A percentile compares a stretch with the other conserved stretches of the same genome.
These are phyloP conservation scores for Mimachlamys varia DNA, from an alignment of 2,888 invertebrate species.

Conservation along the genomic window DNA sequence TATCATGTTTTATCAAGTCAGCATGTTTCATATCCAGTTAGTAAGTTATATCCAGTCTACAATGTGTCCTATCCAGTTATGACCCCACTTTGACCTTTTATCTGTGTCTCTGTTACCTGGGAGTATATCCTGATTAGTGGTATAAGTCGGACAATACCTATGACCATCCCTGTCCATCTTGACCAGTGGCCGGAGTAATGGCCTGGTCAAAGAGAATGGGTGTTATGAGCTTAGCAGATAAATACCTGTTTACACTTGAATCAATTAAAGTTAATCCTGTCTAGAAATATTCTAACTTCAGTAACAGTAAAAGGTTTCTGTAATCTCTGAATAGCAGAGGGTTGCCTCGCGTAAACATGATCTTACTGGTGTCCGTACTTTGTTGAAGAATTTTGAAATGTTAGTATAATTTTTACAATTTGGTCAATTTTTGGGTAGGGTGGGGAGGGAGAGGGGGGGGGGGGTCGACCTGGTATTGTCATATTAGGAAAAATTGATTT, in stretches of 20 bases:
- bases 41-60: no score
- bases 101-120: neutral
- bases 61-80: neutral
- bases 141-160: neutral
- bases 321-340: neutral
- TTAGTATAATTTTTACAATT: no score
- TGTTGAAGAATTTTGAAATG: no score
- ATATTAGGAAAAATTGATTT: no score
- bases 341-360: no score
- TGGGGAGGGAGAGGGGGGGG: no score
- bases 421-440: no score
- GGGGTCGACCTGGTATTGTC: no score
- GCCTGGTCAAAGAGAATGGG: neutral
- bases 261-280: neutral
- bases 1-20: neutral
- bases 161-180: neutral
- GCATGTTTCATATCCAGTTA: no score
- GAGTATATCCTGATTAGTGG: no score
- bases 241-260: neutral
- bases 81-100: neutral
- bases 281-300: neutral
- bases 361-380: no score
- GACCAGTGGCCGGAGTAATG: neutral
- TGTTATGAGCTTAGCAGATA: slow-evolving; percentile 13
- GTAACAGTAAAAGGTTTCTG: neutral